Evolutionary conservation across 1,140 invertebrate genomes (phyloP).

Genomic region (Penaeus japonicus): DNA sequence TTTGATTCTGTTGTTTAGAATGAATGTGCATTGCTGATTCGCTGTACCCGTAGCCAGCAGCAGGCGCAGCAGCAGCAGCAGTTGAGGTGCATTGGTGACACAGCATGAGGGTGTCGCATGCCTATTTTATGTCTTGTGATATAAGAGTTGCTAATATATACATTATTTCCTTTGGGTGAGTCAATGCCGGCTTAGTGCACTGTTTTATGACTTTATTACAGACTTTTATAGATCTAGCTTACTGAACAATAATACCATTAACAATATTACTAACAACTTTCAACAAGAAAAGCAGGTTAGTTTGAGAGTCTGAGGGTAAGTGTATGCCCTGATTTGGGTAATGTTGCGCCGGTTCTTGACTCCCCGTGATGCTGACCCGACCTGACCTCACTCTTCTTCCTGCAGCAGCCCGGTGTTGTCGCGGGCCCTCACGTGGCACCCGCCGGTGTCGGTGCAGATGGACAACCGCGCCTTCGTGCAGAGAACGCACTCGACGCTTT

Average conservation of each 20-base stretch:
- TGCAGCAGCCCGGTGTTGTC: constrained; percentile 54
- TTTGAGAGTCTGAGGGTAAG: neutral
- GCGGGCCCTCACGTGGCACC: constrained; percentile 52
- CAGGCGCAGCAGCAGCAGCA: constrained; percentile 44
- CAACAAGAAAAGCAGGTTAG: neutral
- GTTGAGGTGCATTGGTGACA: constrained; percentile 50
- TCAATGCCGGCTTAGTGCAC: constrained; percentile 50
- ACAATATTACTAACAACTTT: neutral
- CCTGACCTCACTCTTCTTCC: neutral
- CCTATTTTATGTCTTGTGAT: constrained; percentile 52
- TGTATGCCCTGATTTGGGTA: neutral
- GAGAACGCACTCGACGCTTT: constrained; percentile 56
- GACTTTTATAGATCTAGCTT: constrained; percentile 36
- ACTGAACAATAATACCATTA: neutral
- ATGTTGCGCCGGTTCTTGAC: constrained; percentile 30
- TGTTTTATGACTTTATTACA: constrained; percentile 4
- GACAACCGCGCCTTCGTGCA: constrained; percentile 54
- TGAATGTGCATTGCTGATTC: constrained; percentile 38
- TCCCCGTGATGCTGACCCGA: constrained; percentile 10
- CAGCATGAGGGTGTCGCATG: constrained; percentile 50
- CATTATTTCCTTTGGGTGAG: constrained; percentile 45
- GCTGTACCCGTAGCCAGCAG: constrained; percentile 48
- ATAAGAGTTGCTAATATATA: constrained; percentile 39
- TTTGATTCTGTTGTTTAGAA: constrained; percentile 28
- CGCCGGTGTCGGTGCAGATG: constrained; percentile 49